These are phyloP conservation scores for Eretmodus cyanostictus DNA, from an alignment of 2,113 vertebrate species.

Conservation along the genomic window DNA sequence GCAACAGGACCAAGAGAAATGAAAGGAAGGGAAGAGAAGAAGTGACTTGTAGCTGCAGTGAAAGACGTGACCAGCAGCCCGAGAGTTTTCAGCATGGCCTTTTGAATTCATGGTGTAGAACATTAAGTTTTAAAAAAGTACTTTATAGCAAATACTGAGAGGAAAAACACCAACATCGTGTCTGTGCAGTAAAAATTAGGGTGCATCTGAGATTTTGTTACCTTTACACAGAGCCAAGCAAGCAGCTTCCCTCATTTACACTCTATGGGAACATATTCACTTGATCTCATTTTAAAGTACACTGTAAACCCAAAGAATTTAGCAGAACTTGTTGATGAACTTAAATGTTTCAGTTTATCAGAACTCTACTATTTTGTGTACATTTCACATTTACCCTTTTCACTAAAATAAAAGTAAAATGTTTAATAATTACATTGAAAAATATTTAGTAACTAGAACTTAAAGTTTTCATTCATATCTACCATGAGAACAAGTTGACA, in stretches of 20 bases:
- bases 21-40: constrained; percentile 10
- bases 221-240: neutral
- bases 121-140: neutral
- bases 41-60: neutral
- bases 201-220: neutral
- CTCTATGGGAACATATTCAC: neutral
- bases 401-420: neutral
- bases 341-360: neutral
- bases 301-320: neutral
- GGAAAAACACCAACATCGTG: neutral
- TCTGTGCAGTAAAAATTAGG: neutral
- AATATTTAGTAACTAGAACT: neutral
- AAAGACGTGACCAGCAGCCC: neutral
- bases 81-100: neutral
- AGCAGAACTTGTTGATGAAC: neutral
- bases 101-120: neutral
- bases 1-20: constrained; percentile 55
- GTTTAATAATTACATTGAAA: neutral
- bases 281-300: neutral
- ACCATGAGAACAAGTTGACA: neutral
- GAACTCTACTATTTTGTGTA: neutral
- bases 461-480: neutral
- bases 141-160: neutral
- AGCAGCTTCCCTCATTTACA: neutral
- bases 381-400: neutral